Evolutionary conservation across 2,797 vertebrate genomes (phyloP).

Genomic region (Squalus acanthias): DNA sequence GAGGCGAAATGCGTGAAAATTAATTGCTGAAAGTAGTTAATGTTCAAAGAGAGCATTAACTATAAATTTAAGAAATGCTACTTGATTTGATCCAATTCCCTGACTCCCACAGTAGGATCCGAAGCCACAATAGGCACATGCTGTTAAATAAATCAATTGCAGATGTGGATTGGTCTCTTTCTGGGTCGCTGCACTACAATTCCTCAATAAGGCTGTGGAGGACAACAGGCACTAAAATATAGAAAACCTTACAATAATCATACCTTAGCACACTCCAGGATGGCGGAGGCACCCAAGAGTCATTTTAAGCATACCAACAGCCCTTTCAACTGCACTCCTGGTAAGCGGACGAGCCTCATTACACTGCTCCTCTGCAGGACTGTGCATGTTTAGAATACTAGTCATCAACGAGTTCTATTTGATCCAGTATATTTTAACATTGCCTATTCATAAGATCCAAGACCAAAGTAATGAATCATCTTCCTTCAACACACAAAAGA

Average conservation of each 20-base stretch:
- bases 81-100: conserved; percentile 7
- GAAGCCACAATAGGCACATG: neutral
- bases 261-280: neutral
- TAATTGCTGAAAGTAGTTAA: neutral
- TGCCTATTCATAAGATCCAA: neutral
- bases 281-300: neutral
- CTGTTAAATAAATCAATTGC: neutral
- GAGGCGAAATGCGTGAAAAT: neutral
- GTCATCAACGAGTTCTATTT: neutral
- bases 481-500: neutral
- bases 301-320: neutral
- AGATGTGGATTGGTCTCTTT: neutral
- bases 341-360: neutral
- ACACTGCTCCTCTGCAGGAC: neutral
- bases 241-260: neutral
- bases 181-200: neutral
- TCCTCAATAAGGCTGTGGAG: neutral
- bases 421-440: neutral
- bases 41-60: neutral
- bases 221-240: neutral
- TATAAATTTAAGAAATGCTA: neutral
- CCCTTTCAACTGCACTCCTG: neutral
- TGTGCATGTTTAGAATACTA: neutral
- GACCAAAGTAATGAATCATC: neutral
- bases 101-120: neutral